Conservation (phyloP, 2,888 invertebrate species). For the Barypeithes pellucidus region DNA sequence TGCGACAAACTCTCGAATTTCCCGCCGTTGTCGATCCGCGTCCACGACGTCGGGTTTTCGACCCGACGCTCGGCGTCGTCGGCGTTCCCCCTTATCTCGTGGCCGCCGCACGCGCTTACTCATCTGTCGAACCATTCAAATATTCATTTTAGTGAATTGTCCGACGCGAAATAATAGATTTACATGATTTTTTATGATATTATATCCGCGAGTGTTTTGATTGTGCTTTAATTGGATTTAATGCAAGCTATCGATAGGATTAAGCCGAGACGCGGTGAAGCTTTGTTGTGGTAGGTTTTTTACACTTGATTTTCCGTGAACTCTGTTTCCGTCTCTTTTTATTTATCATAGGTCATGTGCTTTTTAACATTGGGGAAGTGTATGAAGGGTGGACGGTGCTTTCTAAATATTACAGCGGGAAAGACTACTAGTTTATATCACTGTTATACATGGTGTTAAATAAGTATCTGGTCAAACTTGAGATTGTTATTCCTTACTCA, state of each 20-base stretch:
- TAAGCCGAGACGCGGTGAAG: conserved; percentile 7
- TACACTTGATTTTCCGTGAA: no score
- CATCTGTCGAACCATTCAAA: conserved; percentile 63
- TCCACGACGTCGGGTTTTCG: conserved; percentile 41
- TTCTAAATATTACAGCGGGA: not conserved
- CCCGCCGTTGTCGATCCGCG: conserved; percentile 30
- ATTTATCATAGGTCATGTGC: conserved; percentile 35
- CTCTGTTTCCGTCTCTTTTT: conserved; percentile 10
- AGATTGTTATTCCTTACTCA: no score
- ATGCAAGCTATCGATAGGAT: not conserved
- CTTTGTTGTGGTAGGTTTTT: conserved; percentile 44
- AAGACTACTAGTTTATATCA: no score
- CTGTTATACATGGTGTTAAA: no score
- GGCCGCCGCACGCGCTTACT: conserved; percentile 63
- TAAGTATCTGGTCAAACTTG: no score
- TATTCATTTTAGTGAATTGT: conserved; percentile 61
- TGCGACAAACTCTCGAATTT: conserved; percentile 39
- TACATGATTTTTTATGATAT: conserved; percentile 25
- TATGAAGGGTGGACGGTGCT: not conserved
- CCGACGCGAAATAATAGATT: conserved; percentile 20
- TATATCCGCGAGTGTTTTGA: conserved; percentile 23
- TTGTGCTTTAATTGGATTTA: conserved; percentile 17
- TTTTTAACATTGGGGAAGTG: not conserved
- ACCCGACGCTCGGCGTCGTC: conserved; percentile 56
- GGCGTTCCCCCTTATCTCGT: conserved; percentile 57